A percentile compares a stretch with the other conserved stretches of the same genome.
phyloP scores from a whole-genome alignment of 2,888 invertebrate genomes.

The Taphrorychus bicolor region DNA sequence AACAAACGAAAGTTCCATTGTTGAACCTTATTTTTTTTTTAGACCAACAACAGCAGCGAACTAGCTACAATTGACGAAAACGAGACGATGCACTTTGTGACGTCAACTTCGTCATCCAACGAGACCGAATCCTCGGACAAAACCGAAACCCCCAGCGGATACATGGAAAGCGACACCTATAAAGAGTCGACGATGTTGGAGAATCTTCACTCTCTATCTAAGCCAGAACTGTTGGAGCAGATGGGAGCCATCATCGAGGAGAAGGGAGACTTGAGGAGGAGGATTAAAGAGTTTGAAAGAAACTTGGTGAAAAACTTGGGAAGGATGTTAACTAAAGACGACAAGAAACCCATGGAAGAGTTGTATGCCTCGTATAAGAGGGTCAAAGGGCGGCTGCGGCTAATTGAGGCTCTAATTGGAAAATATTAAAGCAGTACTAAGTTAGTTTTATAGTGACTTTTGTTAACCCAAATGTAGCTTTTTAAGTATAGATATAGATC shows the following conservation, averaged over 20 bases:
- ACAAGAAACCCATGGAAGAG: slow-evolving; percentile 78
- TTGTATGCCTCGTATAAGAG: slow-evolving; percentile 87
- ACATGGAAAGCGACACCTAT: neutral
- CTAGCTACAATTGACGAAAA: slow-evolving; percentile 94
- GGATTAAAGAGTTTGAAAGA: slow-evolving; percentile 85
- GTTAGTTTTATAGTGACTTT: no score
- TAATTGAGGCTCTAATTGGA: slow-evolving; percentile 84
- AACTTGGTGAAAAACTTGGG: slow-evolving; percentile 83
- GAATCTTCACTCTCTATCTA: slow-evolving; percentile 69
- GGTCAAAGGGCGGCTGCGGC: slow-evolving; percentile 85
- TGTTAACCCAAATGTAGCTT: no score
- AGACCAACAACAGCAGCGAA: slow-evolving; percentile 61
- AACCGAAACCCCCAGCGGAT: slow-evolving; percentile 24
- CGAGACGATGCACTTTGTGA: slow-evolving; percentile 85
- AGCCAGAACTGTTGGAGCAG: slow-evolving; percentile 76
- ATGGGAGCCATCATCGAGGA: slow-evolving; percentile 74
- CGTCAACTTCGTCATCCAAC: slow-evolving; percentile 71
- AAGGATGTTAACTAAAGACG: slow-evolving; percentile 84
- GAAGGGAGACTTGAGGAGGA: slow-evolving; percentile 80
- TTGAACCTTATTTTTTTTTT: no score
- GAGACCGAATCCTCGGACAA: slow-evolving; percentile 62
- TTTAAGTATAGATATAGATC: no score
- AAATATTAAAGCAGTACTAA: slow-evolving; percentile 42
- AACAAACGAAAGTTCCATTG: no score
- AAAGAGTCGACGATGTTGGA: slow-evolving; percentile 63